These are phyloP conservation scores for Monopis laevigella DNA, from an alignment of 2,888 invertebrate genomes.

Conservation along the genomic window DNA sequence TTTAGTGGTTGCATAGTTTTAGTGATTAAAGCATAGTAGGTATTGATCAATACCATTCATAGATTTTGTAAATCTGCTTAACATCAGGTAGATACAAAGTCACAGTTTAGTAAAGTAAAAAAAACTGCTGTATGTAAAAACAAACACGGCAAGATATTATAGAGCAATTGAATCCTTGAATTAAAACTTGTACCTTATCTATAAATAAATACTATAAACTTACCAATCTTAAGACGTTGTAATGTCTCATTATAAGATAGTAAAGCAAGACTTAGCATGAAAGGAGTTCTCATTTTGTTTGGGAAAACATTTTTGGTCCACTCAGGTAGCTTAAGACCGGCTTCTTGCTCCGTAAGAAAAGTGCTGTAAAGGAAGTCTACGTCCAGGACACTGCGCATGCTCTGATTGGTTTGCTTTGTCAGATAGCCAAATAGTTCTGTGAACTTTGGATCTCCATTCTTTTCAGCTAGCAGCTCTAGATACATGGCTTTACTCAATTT, in stretches of 20 bases:
- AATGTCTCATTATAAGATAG: slow-evolving; percentile 76
- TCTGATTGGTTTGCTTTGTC: slow-evolving; percentile 56
- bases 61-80: too few species aligned
- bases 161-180: too few species aligned
- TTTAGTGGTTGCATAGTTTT: too few species aligned
- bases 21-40: too few species aligned
- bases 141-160: too few species aligned
- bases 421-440: slow-evolving; percentile 72
- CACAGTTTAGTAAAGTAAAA: too few species aligned
- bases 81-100: too few species aligned
- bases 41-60: too few species aligned
- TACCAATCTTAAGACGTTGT: slow-evolving; percentile 78
- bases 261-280: slow-evolving; percentile 74
- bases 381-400: slow-evolving; percentile 64
- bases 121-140: too few species aligned
- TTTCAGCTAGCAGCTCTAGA: slow-evolving; percentile 53
- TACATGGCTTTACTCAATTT: slow-evolving; percentile 47
- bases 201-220: too few species aligned
- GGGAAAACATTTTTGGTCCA: slow-evolving; percentile 80
- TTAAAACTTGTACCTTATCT: too few species aligned
- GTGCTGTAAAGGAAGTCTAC: slow-evolving; percentile 79
- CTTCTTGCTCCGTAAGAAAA: slow-evolving; percentile 70
- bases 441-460: slow-evolving; percentile 60
- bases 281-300: slow-evolving; percentile 70
- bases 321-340: slow-evolving; percentile 74